Conservation (phyloP, 1,140 invertebrate species). For the Drosophila eugracilis region DNA sequence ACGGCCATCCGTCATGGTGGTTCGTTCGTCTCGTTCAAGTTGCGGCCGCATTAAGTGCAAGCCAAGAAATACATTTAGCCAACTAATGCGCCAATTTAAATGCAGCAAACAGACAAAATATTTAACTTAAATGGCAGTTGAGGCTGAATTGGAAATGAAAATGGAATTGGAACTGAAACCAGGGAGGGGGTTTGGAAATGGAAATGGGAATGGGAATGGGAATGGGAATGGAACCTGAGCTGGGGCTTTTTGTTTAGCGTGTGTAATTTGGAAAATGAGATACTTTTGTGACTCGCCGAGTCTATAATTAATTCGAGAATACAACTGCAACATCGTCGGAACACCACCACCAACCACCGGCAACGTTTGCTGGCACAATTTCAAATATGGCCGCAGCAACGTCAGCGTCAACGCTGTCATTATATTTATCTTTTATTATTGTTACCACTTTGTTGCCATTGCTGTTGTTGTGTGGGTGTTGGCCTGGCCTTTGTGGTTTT, state of each 20-base stretch:
- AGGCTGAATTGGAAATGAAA: constrained; percentile 59
- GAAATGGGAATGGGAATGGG: constrained; percentile 6
- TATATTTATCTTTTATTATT: constrained; percentile 73
- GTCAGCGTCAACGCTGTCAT: constrained; percentile 71
- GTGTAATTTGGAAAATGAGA: constrained; percentile 77
- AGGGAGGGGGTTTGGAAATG: constrained; percentile 29
- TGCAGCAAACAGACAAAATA: constrained; percentile 78
- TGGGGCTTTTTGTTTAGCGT: constrained; percentile 44
- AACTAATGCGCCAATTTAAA: constrained; percentile 79
- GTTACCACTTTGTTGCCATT: constrained; percentile 57
- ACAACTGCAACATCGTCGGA: constrained; percentile 37
- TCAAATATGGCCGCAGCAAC: constrained; percentile 73
- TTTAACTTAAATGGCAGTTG: constrained; percentile 77
- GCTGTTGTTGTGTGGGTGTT: constrained; percentile 45
- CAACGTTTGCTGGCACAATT: constrained; percentile 58
- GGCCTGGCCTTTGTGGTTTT: constrained; percentile 14
- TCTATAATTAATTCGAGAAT: constrained; percentile 75
- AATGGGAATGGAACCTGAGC: constrained; percentile 29
- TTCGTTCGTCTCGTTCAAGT: constrained; percentile 51
- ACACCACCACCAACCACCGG: constrained; percentile 18
- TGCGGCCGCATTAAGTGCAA: constrained; percentile 48
- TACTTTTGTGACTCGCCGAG: constrained; percentile 73
- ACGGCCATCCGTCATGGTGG: constrained; percentile 60
- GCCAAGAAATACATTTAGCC: constrained; percentile 70
- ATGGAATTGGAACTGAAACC: constrained; percentile 30